Evolutionary conservation across 2,888 invertebrate genomes (phyloP).

Genomic region (Lasioglossum figueresi): DNA sequence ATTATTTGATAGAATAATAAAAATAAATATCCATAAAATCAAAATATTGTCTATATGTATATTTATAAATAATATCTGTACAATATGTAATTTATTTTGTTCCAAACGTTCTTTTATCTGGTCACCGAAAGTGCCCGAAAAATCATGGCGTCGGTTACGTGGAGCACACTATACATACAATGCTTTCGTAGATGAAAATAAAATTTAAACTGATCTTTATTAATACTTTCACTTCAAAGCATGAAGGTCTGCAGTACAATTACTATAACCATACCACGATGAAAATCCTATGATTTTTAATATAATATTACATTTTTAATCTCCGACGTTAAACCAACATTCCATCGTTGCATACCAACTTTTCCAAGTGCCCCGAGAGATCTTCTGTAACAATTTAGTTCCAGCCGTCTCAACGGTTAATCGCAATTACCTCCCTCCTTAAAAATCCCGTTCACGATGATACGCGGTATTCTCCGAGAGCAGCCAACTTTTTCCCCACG

Average conservation of each 20-base stretch:
- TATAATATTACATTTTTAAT: not conserved
- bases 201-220: not conserved
- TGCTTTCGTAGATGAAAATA: no score
- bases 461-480: not conserved
- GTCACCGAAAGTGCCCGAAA: no score
- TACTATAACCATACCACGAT: not conserved
- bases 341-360: not conserved
- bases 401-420: not conserved
- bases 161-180: no score
- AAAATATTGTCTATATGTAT: no score
- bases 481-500: not conserved
- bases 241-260: not conserved
- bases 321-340: not conserved
- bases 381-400: not conserved
- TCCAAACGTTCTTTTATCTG: no score
- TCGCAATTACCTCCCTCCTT: not conserved
- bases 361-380: not conserved
- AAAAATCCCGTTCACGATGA: not conserved
- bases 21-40: no score
- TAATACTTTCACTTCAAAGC: not conserved
- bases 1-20: no score
- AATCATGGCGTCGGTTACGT: no score
- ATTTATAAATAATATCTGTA: no score
- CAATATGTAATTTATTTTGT: no score
- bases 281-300: not conserved